phyloP scores from a whole-genome alignment of 2,113 vertebrate genomes.

The Peromyscus leucopus region DNA sequence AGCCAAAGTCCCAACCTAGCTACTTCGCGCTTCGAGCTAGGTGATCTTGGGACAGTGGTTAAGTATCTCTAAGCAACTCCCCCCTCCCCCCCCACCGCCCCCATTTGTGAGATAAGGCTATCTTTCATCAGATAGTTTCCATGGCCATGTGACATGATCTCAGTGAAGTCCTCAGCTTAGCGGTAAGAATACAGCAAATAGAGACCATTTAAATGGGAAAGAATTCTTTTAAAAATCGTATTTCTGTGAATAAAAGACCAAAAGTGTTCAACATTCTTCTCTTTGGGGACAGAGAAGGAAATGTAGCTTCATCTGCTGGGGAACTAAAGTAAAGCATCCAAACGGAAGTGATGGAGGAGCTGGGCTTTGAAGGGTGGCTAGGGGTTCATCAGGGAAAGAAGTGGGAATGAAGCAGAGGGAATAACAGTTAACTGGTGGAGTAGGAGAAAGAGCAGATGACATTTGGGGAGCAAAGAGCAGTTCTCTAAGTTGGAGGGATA shows the following conservation, averaged over 20 bases:
- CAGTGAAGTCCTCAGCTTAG: neutral
- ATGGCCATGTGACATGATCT: accelerated
- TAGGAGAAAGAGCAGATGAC: neutral
- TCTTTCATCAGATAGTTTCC: neutral
- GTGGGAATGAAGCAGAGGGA: neutral
- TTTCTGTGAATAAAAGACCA: neutral
- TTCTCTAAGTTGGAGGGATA: neutral
- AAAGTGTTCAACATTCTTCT: neutral
- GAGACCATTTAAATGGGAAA: neutral
- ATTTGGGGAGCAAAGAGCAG: neutral
- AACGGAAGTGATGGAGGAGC: neutral
- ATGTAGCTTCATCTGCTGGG: neutral
- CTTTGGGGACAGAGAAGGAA: neutral
- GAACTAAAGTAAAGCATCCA: neutral
- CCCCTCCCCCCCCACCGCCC: neutral
- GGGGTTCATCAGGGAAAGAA: neutral
- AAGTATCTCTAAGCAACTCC: neutral
- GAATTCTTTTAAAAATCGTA: neutral
- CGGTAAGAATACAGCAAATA: neutral
- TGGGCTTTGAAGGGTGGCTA: neutral
- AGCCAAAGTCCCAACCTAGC: neutral
- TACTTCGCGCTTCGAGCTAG: neutral
- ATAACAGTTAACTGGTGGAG: neutral
- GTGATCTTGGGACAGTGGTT: neutral
- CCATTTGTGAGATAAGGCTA: neutral